Evolutionary conservation across 2,113 vertebrate genomes (phyloP), one percentile per base, ranked within the genome.

Genomic region (Crypturellus undulatus): DNA sequence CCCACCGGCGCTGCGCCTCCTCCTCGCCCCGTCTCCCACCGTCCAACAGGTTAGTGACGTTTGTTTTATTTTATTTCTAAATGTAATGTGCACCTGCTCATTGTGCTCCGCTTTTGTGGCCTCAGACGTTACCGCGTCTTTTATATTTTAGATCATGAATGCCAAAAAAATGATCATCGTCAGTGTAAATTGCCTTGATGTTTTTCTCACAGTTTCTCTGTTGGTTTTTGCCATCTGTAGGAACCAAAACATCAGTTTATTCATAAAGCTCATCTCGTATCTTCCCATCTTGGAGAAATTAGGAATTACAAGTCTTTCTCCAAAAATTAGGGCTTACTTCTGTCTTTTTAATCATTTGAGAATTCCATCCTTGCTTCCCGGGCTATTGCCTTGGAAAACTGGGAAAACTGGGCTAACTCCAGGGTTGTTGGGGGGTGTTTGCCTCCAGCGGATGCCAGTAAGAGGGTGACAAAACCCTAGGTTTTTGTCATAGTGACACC

Each of bases 171-270:
- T 25, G 52, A 18, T 18, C 83, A 63, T 45, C 76, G 79, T 87
- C 80, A 21, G 38, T 47, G 91, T 47, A 84, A 87, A 84, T 78
- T 84, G 73, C 17, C 72, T 94, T 79, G 80, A 67, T 87, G 94
- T 75, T 56, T 83, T 76, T 25, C 26, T 38, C 68, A 26, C 42
- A 3, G 12, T 69, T 95, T 77, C 75, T 64, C 54, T 36, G 59
- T 16, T 62, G 34, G 24, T 62, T n/a, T 54, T 28, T 28, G 26
- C 52, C 52, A 28, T 30, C 26, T 30, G 25, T 54, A 56, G 26
- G 52, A 60, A 34, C 59, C n/a, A 60, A 60, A 60, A 21, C 18
- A 19, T 60, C 18, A 62, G 59, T 62, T 56, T 78, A 63, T 94
- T 80, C 68, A 87, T 12, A 70, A 78, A 87, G 56, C 65, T 89